These are phyloP conservation scores for Rhagologus leucostigma DNA, from an alignment of 2,113 vertebrate species.

Conservation along the genomic window DNA sequence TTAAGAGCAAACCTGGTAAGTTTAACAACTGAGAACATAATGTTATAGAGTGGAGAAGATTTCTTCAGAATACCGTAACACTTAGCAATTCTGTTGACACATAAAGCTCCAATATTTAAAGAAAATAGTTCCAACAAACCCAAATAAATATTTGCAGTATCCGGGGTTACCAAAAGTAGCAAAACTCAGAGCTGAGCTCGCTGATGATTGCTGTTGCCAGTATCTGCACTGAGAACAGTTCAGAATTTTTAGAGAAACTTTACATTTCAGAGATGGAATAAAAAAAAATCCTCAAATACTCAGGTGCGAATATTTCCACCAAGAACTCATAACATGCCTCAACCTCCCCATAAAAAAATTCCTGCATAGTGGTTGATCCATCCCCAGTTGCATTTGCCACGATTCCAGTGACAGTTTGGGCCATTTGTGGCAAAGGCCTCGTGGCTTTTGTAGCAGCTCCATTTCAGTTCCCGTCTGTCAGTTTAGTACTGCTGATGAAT, in stretches of 20 bases:
- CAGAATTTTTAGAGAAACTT: not conserved
- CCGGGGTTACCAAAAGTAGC: not conserved
- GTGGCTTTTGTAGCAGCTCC: not conserved
- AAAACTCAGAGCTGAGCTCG: not conserved
- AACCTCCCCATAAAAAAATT: not conserved
- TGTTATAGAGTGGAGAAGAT: not conserved
- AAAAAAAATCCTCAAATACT: not conserved
- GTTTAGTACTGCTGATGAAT: not conserved
- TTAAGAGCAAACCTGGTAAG: not conserved
- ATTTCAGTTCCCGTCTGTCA: not conserved
- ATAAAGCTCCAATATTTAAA: not conserved
- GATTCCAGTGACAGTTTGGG: not conserved
- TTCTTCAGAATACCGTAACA: not conserved
- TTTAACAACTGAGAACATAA: not conserved
- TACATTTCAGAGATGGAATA: not conserved
- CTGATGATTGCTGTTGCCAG: not conserved
- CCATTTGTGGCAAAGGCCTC: not conserved
- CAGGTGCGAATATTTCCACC: not conserved
- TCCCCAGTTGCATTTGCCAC: not conserved
- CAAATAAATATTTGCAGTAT: not conserved
- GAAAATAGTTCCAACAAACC: not conserved
- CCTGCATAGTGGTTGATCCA: not conserved
- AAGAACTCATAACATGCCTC: not conserved
- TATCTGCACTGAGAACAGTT: not conserved
- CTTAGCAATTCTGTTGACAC: not conserved